A percentile compares a stretch with the other conserved stretches of the same genome.
Conservation (phyloP, 1,140 invertebrate species). For the Drosophila sp. region DNA sequence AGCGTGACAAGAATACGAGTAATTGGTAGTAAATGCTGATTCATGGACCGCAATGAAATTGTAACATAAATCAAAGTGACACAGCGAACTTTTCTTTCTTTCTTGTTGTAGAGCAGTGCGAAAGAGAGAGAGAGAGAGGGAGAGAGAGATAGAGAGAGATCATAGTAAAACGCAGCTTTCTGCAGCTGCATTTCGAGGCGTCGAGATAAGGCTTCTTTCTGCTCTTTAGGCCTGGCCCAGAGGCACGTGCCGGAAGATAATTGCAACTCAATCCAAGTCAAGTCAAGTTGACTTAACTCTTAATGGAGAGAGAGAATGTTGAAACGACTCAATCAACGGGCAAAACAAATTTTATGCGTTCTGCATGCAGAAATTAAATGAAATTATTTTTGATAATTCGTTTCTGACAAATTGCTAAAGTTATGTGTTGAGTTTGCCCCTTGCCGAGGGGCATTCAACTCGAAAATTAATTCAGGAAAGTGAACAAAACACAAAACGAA, state of each 20-base stretch:
- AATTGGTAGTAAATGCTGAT: conserved; percentile 51
- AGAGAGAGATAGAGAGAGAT: conserved; percentile 29
- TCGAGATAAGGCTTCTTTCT: conserved; percentile 8
- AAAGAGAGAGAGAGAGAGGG: neutral
- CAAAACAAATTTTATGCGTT: conserved; percentile 25
- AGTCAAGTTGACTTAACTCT: conserved; percentile 2
- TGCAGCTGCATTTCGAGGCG: conserved; percentile 2
- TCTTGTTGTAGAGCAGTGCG: neutral
- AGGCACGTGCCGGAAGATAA: conserved; percentile 49
- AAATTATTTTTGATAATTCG: conserved; percentile 33
- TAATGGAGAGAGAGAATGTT: conserved; percentile 1
- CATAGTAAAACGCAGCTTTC: conserved; percentile 2
- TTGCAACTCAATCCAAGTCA: conserved; percentile 51
- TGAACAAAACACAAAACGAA: conserved; percentile 15
- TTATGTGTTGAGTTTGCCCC: conserved; percentile 31
- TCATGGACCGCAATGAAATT: conserved; percentile 56
- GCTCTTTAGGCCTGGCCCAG: neutral
- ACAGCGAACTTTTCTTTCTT: conserved; percentile 9
- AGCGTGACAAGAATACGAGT: conserved; percentile 51
- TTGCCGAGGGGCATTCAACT: conserved; percentile 61
- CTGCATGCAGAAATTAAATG: conserved; percentile 14
- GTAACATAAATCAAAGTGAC: conserved; percentile 55
- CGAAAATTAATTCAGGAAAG: conserved; percentile 34
- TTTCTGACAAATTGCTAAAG: conserved; percentile 38
- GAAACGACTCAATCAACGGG: conserved; percentile 4